phyloP scores from a whole-genome alignment of 2,113 vertebrate species.

The Sorex fumeus region DNA sequence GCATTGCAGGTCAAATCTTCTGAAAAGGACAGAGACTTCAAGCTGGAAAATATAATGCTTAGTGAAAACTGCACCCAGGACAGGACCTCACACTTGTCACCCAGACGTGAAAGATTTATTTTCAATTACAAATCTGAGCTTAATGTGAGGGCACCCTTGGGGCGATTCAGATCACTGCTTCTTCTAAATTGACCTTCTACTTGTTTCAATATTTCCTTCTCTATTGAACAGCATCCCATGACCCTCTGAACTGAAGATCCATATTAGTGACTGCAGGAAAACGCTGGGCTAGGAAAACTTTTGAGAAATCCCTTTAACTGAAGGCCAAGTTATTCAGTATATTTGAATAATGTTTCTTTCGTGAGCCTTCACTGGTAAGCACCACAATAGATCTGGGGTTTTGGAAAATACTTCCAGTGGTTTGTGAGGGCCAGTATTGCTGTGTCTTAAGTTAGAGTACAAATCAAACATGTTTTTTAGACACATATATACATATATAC shows the following conservation, averaged over 20 bases:
- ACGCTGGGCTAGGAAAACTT: constrained; percentile 39
- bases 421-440: not conserved
- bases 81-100: constrained; percentile 70
- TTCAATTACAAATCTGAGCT: constrained; percentile 76
- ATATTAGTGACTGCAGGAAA: constrained; percentile 49
- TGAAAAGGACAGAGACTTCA: constrained; percentile 73
- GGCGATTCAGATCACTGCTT: constrained; percentile 74
- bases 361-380: constrained; percentile 32
- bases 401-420: not conserved
- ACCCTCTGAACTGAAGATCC: constrained; percentile 68
- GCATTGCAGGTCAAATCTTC: constrained; percentile 69
- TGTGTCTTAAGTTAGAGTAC: not conserved
- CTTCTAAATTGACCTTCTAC: constrained; percentile 76
- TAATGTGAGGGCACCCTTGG: constrained; percentile 65
- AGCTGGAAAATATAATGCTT: constrained; percentile 73
- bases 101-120: constrained; percentile 77
- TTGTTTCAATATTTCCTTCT: constrained; percentile 72
- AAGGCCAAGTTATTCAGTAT: constrained; percentile 24
- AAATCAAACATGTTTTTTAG: not conserved
- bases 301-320: constrained; percentile 58
- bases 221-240: constrained; percentile 50
- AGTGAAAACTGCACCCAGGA: constrained; percentile 68
- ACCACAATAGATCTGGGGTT: constrained; percentile 19
- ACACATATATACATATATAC: too few species aligned
- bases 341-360: constrained; percentile 54